phyloP scores from a whole-genome alignment of 1,140 invertebrate species.

The Drosophila paulistorum region DNA sequence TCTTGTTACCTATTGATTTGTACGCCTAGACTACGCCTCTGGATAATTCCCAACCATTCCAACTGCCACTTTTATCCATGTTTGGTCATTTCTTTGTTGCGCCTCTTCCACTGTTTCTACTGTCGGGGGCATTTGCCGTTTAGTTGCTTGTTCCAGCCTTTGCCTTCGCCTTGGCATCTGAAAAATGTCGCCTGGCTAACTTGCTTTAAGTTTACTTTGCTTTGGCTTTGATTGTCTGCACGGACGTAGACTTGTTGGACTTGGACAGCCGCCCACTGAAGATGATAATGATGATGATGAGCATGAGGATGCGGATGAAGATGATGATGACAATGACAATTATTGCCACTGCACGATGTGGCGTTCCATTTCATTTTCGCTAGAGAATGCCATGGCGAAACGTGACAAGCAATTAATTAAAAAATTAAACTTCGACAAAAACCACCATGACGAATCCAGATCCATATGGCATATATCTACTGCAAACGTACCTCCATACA shows the following conservation, averaged over 20 bases:
- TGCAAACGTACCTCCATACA: constrained; percentile 17
- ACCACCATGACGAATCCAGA: constrained; percentile 39
- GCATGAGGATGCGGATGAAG: constrained; percentile 45
- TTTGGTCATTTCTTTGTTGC: constrained; percentile 59
- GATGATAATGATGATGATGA: constrained; percentile 54
- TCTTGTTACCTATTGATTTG: neutral
- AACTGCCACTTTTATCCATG: constrained; percentile 55
- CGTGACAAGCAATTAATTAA: constrained; percentile 80
- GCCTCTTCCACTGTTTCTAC: constrained; percentile 31
- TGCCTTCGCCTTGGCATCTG: constrained; percentile 63
- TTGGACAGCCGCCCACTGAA: constrained; percentile 69
- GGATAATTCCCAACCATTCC: constrained; percentile 32
- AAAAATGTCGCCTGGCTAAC: constrained; percentile 79
- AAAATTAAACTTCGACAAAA: constrained; percentile 60
- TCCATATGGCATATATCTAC: constrained; percentile 37
- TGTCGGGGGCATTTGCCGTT: constrained; percentile 45
- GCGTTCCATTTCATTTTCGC: constrained; percentile 68
- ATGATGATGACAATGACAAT: constrained; percentile 71
- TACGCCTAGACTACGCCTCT: constrained; percentile 4
- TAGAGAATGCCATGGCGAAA: constrained; percentile 47
- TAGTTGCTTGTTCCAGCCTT: constrained; percentile 59
- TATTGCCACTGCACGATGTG: constrained; percentile 73
- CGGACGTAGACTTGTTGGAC: constrained; percentile 8
- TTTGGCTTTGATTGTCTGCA: constrained; percentile 72
- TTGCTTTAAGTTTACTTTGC: constrained; percentile 76